Evolutionary conservation across 2,888 invertebrate species (phyloP), one percentile per base, ranked within the genome.

Genomic region (Pogonocherus hispidulus): DNA sequence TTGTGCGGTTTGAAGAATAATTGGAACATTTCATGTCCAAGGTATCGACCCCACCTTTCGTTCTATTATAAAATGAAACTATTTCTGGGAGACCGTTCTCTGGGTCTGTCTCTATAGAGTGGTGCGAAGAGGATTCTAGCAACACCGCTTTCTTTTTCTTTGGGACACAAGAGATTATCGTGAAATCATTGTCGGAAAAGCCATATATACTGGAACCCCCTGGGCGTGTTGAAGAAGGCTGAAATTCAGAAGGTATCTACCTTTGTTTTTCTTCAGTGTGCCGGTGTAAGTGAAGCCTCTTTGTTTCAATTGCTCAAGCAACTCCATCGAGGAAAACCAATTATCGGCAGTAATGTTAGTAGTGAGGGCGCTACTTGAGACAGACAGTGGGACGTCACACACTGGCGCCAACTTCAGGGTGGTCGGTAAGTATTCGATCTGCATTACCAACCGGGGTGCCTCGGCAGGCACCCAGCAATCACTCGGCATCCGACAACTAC

Each of bases 91-190:
- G 14, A 20, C 16, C 49, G n/a, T 49, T 49, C n/a, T 18, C 22
- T 49, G 20, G 19, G 22, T 19, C 8, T 49, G 19, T 49, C 2
- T 49, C 19, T 11, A 23, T 23, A 23, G 23, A 6, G 23, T 23
- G 23, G 23, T 23, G 23, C 23, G 23, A 23, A 23, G 23, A 49
- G n/a, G 22, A 20, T 44, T 19, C 20, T 49, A 49, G 22, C 22
- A 49, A 49, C 19, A 49, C 49, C 19, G 20, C 49, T 49, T 49
- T 49, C 22, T 49, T 49, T 49, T 49, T 22, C n/a, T 49, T 41
- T 41, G 41, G 41, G 14, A 41, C 41, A 41, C 9, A 11, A 41
- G 14, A 41, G 3, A 41, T 41, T n/a, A 41, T 11, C 11, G 41
- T 41, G 14, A 41, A 41, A 11, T 3, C 14, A 11, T 41, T 41